Evolutionary conservation across 1,140 invertebrate genomes (phyloP).

Genomic region (Drosophila albomicans): DNA sequence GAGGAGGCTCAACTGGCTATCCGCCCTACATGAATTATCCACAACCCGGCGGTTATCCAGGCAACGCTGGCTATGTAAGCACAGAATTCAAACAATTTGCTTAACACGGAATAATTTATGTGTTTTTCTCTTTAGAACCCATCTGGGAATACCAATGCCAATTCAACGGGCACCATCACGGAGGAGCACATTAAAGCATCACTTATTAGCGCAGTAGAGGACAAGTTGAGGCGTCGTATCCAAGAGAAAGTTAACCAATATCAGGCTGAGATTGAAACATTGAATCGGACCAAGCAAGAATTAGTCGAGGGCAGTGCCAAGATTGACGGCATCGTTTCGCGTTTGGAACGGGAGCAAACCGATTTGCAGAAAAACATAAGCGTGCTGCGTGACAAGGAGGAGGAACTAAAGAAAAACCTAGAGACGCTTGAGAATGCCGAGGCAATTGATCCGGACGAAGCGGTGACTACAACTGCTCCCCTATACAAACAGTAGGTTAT

Average conservation of each 20-base stretch:
- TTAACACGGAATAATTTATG: too few species aligned
- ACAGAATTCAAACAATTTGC: neutral
- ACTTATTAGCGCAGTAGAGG: slow-evolving; percentile 96
- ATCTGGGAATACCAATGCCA: slow-evolving; percentile 40
- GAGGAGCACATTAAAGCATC: slow-evolving; percentile 98
- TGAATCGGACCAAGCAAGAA: slow-evolving; percentile 95
- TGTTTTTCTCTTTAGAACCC: slow-evolving; percentile 57
- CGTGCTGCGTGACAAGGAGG: slow-evolving; percentile 93
- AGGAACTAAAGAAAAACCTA: slow-evolving; percentile 93
- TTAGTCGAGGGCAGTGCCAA: slow-evolving; percentile 93
- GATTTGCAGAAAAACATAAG: slow-evolving; percentile 94
- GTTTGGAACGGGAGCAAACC: slow-evolving; percentile 93
- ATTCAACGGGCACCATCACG: slow-evolving; percentile 92
- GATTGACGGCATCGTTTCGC: slow-evolving; percentile 92
- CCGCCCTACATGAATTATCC: slow-evolving; percentile 85
- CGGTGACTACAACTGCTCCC: slow-evolving; percentile 97
- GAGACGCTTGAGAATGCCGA: slow-evolving; percentile 91
- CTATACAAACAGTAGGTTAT: slow-evolving; percentile 95
- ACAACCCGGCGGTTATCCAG: slow-evolving; percentile 84
- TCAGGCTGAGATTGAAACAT: slow-evolving; percentile 95
- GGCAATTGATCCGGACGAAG: slow-evolving; percentile 97
- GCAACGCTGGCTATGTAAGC: slow-evolving; percentile 77
- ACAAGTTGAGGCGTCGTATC: slow-evolving; percentile 94
- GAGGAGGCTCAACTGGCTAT: slow-evolving; percentile 68
- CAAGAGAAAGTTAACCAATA: slow-evolving; percentile 95